Base-by-base conservation (phyloP, 1,140 invertebrate genomes). In the Hyles vespertilio region DNA sequence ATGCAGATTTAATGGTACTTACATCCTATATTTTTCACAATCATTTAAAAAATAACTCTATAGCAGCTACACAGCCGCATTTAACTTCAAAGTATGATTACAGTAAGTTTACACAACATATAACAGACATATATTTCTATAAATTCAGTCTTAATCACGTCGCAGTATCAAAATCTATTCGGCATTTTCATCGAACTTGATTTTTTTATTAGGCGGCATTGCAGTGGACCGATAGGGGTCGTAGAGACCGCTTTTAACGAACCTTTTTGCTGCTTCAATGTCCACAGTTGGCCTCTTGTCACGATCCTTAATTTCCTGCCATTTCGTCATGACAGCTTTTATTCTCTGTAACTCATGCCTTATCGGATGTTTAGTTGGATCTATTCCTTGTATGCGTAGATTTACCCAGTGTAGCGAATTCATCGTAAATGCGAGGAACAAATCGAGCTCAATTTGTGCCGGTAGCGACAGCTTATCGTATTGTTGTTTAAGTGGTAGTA, bases 381-480 rank as follows among this genome's bases (percentile, higher is more conserved):
- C 91, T 56, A 90, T 67, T 5, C 92, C 92, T 67, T 91, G 76
- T 43, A 91, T 84, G 54, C 91, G 80, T 51, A 93, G 64, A 68
- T 92, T 89, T 54, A 92, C 84, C 91, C 92, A 93, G 66, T 90
- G 91, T 10, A 93, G 71, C 1, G 91, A 91, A 77, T 92, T 93
- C 12, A 92, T 70, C 3, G 90, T 79, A 64, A 91, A 93, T 0
- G 87, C 81, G 8, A 92, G 70, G 65, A 92, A 92, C 54, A 93
- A 75, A 80, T 93, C 92, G 36, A 91, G 89, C 77, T 93, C 91
- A 22, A 92, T 89, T 77, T 91, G 89, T 43, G 92, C 90, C 65
- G 90, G 90, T n/a, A 87, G 59, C 5, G 79, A 72, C 51, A 92
- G 66, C 59, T 90, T 87, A 22, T 89, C 84, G 49, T 90, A 89